These are phyloP conservation scores for Latrodectus geometricus DNA, from an alignment of 1,140 invertebrate genomes.

Conservation along the genomic window DNA sequence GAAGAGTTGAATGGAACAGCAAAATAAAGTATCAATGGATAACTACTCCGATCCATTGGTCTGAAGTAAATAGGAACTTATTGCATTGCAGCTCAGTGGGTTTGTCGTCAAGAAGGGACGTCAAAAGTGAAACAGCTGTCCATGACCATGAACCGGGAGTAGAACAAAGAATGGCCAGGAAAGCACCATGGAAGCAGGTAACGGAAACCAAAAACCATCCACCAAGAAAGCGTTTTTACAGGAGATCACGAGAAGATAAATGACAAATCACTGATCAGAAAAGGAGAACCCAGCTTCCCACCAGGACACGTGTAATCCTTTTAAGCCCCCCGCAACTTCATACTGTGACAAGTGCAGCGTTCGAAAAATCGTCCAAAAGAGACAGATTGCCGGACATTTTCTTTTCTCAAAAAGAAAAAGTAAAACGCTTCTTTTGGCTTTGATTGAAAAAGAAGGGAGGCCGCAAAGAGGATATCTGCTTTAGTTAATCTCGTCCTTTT, in stretches of 20 bases:
- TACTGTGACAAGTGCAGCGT: slow-evolving; percentile 34
- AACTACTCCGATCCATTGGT: no score
- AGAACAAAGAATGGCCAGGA: slow-evolving; percentile 3
- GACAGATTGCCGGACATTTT: slow-evolving; percentile 33
- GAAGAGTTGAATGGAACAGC: no score
- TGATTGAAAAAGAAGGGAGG: slow-evolving; percentile 11
- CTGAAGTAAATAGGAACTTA: no score
- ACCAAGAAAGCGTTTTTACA: slow-evolving; percentile 21
- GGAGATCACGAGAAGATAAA: slow-evolving; percentile 19
- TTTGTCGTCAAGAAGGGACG: no score
- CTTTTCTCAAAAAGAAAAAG: background rate
- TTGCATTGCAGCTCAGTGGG: no score
- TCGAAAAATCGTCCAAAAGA: background rate
- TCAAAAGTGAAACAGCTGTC: no score
- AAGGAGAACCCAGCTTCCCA: slow-evolving; percentile 9
- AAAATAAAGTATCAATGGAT: no score
- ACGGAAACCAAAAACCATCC: slow-evolving; percentile 3
- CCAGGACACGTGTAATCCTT: slow-evolving; percentile 52
- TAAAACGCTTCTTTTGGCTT: background rate
- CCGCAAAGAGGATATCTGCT: slow-evolving; percentile 21
- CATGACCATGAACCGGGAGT: no score
- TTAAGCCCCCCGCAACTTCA: slow-evolving; percentile 24
- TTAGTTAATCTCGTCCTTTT: slow-evolving; percentile 34
- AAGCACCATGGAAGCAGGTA: background rate
- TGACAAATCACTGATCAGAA: slow-evolving; percentile 21